A percentile compares a stretch with the other conserved stretches of the same genome.
Evolutionary conservation across 92 coral and sea anemone genomes (phyloP).

Genomic region (Epizoanthus rinbou): DNA sequence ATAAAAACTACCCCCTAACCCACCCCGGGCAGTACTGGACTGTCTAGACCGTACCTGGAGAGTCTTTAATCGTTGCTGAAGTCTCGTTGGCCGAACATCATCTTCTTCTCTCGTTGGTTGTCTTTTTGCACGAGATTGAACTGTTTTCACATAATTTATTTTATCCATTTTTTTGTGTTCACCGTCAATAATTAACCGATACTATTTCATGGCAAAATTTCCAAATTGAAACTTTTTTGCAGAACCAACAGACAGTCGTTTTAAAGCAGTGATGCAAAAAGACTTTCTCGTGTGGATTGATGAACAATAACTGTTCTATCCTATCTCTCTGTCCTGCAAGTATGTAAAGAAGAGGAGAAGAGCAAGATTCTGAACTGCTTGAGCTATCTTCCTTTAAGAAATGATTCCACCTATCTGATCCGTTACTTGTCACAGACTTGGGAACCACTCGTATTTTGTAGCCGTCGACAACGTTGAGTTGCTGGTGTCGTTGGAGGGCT

Average conservation of each 20-base stretch:
- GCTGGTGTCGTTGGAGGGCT: too few relatives aligned
- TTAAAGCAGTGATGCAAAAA: conserved; percentile 17
- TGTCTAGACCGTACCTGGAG: conserved; percentile 12
- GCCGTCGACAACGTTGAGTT: too few relatives aligned
- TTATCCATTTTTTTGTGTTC: conserved; percentile 1
- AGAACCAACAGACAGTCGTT: too few relatives aligned
- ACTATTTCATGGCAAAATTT: neutral
- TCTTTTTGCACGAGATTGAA: conserved; percentile 11
- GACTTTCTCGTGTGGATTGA: conserved; percentile 20
- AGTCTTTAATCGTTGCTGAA: too few relatives aligned
- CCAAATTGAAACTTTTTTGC: neutral
- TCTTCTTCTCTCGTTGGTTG: conserved; percentile 24
- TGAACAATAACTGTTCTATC: conserved; percentile 20
- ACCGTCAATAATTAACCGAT: conserved; percentile 19
- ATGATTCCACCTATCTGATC: neutral
- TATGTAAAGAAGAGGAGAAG: too few relatives aligned
- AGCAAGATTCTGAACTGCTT: conserved; percentile 12
- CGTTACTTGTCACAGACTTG: conserved; percentile 9
- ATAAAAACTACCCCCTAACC: conserved; percentile 13
- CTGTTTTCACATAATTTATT: neutral
- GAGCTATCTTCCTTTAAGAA: conserved; percentile 13
- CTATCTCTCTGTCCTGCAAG: neutral
- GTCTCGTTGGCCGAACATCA: neutral
- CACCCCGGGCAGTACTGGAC: conserved; percentile 25
- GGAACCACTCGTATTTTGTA: neutral